Percentiles rank a stretch among this genome's conserved stretches.
Conservation (phyloP, 2,113 vertebrate genomes). For the Alligator mississippiensis region DNA sequence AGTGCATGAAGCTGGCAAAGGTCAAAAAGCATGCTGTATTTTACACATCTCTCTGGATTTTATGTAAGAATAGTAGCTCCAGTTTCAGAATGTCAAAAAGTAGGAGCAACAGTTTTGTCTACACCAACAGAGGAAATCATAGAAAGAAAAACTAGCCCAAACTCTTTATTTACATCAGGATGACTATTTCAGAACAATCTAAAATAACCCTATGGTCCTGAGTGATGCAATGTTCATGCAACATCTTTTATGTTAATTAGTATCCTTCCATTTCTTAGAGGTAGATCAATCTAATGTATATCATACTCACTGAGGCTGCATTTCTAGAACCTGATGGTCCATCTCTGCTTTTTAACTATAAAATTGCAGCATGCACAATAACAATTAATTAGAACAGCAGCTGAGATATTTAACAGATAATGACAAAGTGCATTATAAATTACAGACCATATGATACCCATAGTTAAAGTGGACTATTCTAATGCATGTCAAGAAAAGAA, state of each 20-base stretch:
- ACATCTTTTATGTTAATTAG: slow-evolving; percentile 37
- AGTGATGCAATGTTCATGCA: not conserved
- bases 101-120: slow-evolving; percentile 36
- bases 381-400: not conserved
- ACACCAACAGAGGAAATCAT: not conserved
- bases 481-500: not conserved
- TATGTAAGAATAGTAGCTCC: slow-evolving; percentile 27
- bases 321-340: slow-evolving; percentile 24
- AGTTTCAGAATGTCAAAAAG: slow-evolving; percentile 38
- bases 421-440: slow-evolving; percentile 22
- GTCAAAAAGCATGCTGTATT: slow-evolving; percentile 31
- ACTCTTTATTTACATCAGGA: not conserved
- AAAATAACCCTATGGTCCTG: not conserved
- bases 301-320: not conserved
- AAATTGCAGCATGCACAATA: not conserved
- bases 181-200: not conserved
- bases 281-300: slow-evolving; percentile 1
- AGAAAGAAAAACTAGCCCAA: not conserved
- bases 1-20: slow-evolving; percentile 56
- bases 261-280: not conserved
- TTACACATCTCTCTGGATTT: slow-evolving; percentile 42
- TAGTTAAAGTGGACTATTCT: not conserved
- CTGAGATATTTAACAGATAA: slow-evolving; percentile 28
- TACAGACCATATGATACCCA: not conserved
- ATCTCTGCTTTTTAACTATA: slow-evolving; percentile 30